These are phyloP conservation scores for Erythrocercus mccallii DNA, from an alignment of 2,113 vertebrate genomes.

Conservation along the genomic window DNA sequence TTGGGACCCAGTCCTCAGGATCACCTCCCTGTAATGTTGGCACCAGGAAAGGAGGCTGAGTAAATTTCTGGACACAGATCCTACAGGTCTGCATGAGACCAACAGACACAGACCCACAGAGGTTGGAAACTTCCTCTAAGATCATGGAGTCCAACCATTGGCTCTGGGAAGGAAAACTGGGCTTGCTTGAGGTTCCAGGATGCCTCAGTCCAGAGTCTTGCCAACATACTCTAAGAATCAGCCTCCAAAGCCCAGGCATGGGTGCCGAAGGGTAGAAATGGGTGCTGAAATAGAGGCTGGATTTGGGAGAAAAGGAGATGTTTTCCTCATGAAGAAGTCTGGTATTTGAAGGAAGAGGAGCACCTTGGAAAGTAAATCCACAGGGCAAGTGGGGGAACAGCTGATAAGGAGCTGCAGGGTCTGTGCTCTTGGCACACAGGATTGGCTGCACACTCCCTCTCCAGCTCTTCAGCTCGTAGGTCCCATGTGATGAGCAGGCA, in stretches of 20 bases:
- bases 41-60: neutral
- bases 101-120: neutral
- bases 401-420: neutral
- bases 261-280: neutral
- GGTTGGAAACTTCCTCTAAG: neutral
- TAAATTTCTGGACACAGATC: neutral
- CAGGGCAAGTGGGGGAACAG: neutral
- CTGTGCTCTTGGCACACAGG: neutral
- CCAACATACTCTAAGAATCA: neutral
- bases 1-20: neutral
- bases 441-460: neutral
- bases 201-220: neutral
- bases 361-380: neutral
- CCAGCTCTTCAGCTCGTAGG: neutral
- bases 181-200: neutral
- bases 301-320: neutral
- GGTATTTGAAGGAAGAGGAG: neutral
- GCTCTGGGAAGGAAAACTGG: neutral
- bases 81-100: neutral
- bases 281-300: neutral
- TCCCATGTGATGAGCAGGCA: too few species aligned
- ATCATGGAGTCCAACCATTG: neutral
- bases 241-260: neutral
- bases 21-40: neutral
- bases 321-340: neutral